Conservation (phyloP, 2,113 vertebrate species). For the Oreochromis tanganicae region DNA sequence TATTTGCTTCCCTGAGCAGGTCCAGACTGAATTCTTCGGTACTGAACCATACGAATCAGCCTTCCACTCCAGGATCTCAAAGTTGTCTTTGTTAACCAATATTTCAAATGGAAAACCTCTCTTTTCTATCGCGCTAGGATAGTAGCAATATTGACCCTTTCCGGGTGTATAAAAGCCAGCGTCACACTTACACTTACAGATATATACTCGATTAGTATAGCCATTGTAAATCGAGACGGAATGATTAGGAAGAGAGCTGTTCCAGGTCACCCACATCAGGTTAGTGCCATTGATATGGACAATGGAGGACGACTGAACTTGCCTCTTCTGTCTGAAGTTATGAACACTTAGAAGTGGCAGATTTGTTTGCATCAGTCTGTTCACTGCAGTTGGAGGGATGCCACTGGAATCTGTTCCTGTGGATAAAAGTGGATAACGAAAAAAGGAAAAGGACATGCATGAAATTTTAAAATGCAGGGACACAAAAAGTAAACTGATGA, state of each 20-base stretch:
- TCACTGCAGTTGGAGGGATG: neutral
- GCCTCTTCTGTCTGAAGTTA: neutral
- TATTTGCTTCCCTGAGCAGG: fast-evolving
- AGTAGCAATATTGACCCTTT: neutral
- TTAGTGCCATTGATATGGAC: neutral
- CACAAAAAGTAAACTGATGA: too few relatives aligned
- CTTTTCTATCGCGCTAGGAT: fast-evolving
- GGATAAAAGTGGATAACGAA: neutral
- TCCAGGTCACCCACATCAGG: neutral
- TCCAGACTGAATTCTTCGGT: neutral
- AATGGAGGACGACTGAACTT: fast-evolving
- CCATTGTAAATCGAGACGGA: fast-evolving
- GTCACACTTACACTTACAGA: fast-evolving
- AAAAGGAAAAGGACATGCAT: neutral
- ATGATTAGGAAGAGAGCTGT: neutral
- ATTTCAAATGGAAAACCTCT: fast-evolving
- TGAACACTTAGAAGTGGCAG: neutral
- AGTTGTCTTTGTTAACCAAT: neutral
- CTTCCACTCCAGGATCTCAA: neutral
- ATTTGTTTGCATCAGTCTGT: fast-evolving
- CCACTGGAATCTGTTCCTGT: neutral
- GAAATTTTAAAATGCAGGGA: fast-evolving
- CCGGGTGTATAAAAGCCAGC: neutral
- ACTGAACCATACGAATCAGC: fast-evolving
- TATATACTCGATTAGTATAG: fast-evolving